Conservation (phyloP, 2,888 invertebrate species). For the Lepidochrysops patricia region DNA sequence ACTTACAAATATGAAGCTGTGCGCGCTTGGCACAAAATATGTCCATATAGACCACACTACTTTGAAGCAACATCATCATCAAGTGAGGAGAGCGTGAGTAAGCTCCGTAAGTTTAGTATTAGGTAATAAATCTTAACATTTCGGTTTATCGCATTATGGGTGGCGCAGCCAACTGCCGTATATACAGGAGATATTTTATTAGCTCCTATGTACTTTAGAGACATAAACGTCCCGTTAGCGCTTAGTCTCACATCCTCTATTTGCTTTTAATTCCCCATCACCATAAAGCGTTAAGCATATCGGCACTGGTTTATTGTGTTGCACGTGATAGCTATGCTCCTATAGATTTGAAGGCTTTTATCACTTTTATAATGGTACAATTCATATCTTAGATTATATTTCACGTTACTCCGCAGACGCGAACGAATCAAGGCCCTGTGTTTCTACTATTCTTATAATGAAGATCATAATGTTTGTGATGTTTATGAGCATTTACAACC, state of each 20-base stretch:
- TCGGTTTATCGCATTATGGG: too few species aligned
- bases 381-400: neutral
- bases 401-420: neutral
- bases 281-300: neutral
- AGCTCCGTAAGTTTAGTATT: too few species aligned
- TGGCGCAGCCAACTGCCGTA: too few species aligned
- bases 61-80: too few species aligned
- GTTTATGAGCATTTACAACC: neutral
- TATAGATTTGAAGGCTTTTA: neutral
- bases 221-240: conserved; percentile 21
- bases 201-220: conserved; percentile 25
- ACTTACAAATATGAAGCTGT: too few species aligned
- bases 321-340: neutral
- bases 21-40: too few species aligned
- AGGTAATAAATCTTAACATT: too few species aligned
- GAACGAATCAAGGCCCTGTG: too few species aligned
- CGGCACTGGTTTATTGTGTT: neutral
- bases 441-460: neutral
- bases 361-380: neutral
- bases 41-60: too few species aligned
- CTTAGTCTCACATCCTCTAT: conserved; percentile 20
- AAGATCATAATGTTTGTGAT: neutral
- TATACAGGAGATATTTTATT: conserved; percentile 25
- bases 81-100: too few species aligned
- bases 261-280: conserved; percentile 11